Percentiles rank a stretch among this genome's conserved stretches.
Conservation (phyloP, 92 coral and sea anemone species). For the Epizoanthus scotinus region DNA sequence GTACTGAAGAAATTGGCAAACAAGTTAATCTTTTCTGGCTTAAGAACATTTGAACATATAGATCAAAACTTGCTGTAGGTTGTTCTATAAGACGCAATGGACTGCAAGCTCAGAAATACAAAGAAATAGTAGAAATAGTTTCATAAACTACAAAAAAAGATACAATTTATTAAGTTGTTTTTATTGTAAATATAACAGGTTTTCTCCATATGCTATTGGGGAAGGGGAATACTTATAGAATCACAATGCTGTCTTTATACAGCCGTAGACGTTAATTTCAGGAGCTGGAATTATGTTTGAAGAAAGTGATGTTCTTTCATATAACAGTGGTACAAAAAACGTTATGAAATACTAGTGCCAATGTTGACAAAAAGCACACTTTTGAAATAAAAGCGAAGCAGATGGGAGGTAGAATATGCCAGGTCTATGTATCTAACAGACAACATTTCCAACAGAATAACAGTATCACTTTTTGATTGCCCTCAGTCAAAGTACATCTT, state of each 20-base stretch:
- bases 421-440: constrained; percentile 19
- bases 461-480: constrained; percentile 43
- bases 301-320: constrained; percentile 25
- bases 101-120: no score
- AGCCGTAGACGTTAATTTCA: constrained; percentile 1
- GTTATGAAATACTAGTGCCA: constrained; percentile 30
- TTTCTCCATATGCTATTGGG: background rate
- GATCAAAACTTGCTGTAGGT: no score
- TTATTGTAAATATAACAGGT: constrained; percentile 2
- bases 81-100: no score
- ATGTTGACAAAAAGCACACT: constrained; percentile 41
- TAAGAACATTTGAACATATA: no score
- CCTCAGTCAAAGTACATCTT: constrained; percentile 40
- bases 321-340: constrained; percentile 32
- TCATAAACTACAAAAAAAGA: background rate
- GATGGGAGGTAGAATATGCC: constrained; percentile 31
- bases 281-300: constrained; percentile 15
- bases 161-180: background rate
- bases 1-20: no score
- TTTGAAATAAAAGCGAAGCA: constrained; percentile 38
- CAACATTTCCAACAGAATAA: constrained; percentile 36
- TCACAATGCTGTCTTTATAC: constrained; percentile 1
- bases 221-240: background rate
- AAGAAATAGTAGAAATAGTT: background rate
- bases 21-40: no score